Conservation (phyloP, 2,113 vertebrate genomes). For the Kobus ellipsiprymnus region DNA sequence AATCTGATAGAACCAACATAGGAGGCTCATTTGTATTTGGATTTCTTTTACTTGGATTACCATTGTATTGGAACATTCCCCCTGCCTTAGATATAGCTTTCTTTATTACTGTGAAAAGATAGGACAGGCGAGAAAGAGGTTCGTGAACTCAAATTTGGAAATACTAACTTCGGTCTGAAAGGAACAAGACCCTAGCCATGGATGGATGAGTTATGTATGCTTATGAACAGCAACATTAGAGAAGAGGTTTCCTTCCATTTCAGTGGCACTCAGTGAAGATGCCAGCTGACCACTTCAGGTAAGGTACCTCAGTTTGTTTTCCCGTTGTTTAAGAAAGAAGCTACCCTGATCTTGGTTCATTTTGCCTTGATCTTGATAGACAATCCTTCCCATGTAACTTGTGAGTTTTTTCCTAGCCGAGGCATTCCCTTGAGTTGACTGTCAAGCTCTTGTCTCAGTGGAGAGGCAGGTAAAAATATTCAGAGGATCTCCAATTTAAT, state of each 20-base stretch:
- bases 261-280: not conserved
- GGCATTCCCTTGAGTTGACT: slow-evolving; percentile 20
- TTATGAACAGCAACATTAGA: not conserved
- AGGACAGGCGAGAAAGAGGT: not conserved
- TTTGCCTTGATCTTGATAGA: not conserved
- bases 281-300: not conserved
- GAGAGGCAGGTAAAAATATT: slow-evolving; percentile 46
- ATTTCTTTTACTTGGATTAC: not conserved
- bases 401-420: slow-evolving; percentile 39
- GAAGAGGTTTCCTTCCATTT: not conserved
- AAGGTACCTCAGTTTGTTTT: not conserved
- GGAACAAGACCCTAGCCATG: not conserved
- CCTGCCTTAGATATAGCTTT: not conserved
- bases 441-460: slow-evolving; percentile 52
- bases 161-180: not conserved
- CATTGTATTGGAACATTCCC: not conserved
- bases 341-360: not conserved
- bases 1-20: not conserved
- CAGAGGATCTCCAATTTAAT: slow-evolving; percentile 57
- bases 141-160: not conserved
- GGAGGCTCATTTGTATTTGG: not conserved
- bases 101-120: not conserved
- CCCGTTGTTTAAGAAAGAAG: not conserved
- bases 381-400: not conserved
- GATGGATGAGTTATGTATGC: not conserved